Evolutionary conservation across 2,113 vertebrate species (phyloP).

Genomic region (Cryptotis parvus): DNA sequence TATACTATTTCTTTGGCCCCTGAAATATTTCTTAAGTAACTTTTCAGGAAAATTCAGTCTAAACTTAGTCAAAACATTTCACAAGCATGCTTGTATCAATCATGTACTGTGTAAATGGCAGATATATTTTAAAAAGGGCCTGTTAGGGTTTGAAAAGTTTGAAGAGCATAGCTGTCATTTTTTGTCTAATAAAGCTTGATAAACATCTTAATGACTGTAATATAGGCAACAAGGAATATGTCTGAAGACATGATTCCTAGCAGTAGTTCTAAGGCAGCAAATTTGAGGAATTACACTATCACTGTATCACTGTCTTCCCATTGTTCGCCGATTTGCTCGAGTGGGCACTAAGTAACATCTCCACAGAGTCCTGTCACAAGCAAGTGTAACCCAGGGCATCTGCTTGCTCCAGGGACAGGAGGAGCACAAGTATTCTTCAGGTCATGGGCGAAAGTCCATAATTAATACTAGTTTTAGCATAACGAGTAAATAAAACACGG

Average conservation of each 20-base stretch:
- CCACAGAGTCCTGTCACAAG: no score
- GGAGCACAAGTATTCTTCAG: no score
- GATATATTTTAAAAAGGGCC: not conserved
- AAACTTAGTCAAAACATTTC: slow-evolving; percentile 34
- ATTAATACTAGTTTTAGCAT: no score
- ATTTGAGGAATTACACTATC: not conserved
- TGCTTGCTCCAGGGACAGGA: no score
- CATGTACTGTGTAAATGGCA: not conserved
- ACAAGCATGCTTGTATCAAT: not conserved
- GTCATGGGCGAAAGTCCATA: no score
- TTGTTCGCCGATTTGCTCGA: no score
- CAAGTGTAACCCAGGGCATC: no score
- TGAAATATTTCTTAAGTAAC: not conserved
- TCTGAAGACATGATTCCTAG: not conserved
- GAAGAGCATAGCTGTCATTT: not conserved
- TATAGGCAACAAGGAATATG: not conserved
- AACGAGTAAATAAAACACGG: no score
- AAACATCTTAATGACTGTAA: not conserved
- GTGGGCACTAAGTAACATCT: no score
- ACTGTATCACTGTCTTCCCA: no score
- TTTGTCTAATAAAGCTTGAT: not conserved
- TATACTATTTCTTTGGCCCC: no score
- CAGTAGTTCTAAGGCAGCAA: not conserved
- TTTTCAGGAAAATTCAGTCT: not conserved
- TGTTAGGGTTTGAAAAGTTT: not conserved